These are phyloP conservation scores for Lymantria dispar DNA, from an alignment of 2,888 invertebrate genomes.

Conservation along the genomic window DNA sequence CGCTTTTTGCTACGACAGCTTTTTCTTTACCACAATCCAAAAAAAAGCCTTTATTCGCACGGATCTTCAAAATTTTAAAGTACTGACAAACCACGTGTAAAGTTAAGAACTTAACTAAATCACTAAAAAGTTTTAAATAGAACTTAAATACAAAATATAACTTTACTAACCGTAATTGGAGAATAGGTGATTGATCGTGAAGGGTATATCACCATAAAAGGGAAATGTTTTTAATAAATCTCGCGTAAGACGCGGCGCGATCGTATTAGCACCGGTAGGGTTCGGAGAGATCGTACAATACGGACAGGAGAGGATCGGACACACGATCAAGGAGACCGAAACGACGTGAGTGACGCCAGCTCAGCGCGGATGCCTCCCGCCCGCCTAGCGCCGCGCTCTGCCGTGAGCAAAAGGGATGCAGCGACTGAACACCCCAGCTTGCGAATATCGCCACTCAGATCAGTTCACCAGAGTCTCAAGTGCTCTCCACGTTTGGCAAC, in stretches of 20 bases:
- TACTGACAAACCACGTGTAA: conserved; percentile 39
- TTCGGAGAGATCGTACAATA: conserved; percentile 73
- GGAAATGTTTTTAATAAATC: conserved; percentile 48
- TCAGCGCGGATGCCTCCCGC: conserved; percentile 63
- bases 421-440: conserved; percentile 56
- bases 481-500: conserved; percentile 62
- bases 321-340: conserved; percentile 74
- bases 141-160: conserved; percentile 35
- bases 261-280: conserved; percentile 69
- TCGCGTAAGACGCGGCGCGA: conserved; percentile 56
- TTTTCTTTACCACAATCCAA: conserved; percentile 62
- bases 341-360: conserved; percentile 76
- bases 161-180: conserved; percentile 36
- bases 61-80: conserved; percentile 48
- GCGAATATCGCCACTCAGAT: conserved; percentile 76
- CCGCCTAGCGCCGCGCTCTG: conserved; percentile 64
- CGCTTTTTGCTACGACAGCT: conserved; percentile 55
- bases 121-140: conserved; percentile 22
- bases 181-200: conserved; percentile 32
- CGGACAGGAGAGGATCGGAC: conserved; percentile 77
- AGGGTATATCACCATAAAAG: conserved; percentile 42
- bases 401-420: conserved; percentile 77
- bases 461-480: conserved; percentile 73
- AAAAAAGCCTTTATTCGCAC: conserved; percentile 59
- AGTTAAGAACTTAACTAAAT: conserved; percentile 36